phyloP scores from a whole-genome alignment of 2,888 invertebrate genomes.

The Dryobota labecula region DNA sequence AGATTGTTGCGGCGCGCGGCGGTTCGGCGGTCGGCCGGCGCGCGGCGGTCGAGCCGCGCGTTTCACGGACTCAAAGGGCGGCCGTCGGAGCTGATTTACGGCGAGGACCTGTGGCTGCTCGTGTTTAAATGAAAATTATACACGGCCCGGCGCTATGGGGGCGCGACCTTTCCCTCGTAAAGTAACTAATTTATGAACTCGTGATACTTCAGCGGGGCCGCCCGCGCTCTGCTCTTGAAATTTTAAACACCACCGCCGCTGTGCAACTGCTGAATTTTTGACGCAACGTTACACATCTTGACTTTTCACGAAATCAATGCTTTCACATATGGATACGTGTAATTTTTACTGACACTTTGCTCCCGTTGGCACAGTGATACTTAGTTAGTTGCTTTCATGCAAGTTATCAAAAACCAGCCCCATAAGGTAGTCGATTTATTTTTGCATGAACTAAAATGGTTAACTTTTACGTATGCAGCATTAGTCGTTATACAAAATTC shows the following conservation, averaged over 20 bases:
- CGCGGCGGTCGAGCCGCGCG: conserved; percentile 61
- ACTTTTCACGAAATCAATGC: conserved; percentile 73
- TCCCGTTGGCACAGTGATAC: not conserved
- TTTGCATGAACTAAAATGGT: not conserved
- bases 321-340: conserved; percentile 59
- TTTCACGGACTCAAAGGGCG: conserved; percentile 76
- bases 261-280: conserved; percentile 82
- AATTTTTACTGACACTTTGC: conserved; percentile 3
- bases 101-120: conserved; percentile 85
- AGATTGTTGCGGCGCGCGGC: conserved; percentile 81
- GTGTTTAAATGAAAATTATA: conserved; percentile 89
- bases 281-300: conserved; percentile 78
- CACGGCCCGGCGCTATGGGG: conserved; percentile 81
- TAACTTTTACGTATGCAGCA: too few relatives aligned
- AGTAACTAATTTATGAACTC: conserved; percentile 88
- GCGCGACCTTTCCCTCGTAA: conserved; percentile 86
- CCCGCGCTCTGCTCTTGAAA: conserved; percentile 85
- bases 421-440: not conserved
- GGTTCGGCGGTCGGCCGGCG: conserved; percentile 51
- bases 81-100: conserved; percentile 85
- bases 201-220: conserved; percentile 83
- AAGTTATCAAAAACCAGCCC: not conserved
- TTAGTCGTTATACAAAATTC: not conserved
- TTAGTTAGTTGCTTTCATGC: not conserved
- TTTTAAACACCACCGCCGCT: conserved; percentile 82